These are phyloP conservation scores for Phylloscopus whistleri DNA, from an alignment of 2,113 vertebrate species.

Conservation along the genomic window DNA sequence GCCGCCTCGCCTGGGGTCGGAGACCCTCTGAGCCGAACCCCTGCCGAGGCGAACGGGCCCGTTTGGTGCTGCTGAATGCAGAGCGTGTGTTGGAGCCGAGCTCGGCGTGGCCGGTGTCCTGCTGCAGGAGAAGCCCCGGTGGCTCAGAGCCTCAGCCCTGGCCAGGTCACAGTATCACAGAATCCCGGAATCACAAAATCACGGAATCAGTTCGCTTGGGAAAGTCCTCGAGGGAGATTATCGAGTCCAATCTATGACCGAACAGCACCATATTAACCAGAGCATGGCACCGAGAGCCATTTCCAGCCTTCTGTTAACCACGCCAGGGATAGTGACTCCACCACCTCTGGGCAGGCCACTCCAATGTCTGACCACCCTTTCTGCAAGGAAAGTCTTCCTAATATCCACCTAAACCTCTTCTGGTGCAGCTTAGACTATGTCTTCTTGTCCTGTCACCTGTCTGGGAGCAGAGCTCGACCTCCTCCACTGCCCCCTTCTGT, in stretches of 20 bases:
- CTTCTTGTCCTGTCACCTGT: not conserved
- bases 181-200: not conserved
- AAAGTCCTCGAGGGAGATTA: not conserved
- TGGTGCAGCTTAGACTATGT: too few relatives aligned
- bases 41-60: accelerated
- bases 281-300: not conserved
- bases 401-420: not conserved
- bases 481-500: not conserved
- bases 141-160: not conserved
- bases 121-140: accelerated
- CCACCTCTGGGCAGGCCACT: too few relatives aligned
- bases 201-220: too few relatives aligned
- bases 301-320: not conserved
- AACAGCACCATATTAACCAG: accelerated
- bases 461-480: not conserved
- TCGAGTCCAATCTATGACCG: accelerated
- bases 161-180: not conserved
- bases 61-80: not conserved
- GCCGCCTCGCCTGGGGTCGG: accelerated
- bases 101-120: not conserved
- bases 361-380: not conserved
- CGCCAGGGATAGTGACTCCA: not conserved
- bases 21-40: accelerated
- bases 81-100: not conserved
- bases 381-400: not conserved